Evolutionary conservation across 2,113 vertebrate species (phyloP).

Genomic region (Chroicocephalus ridibundus): DNA sequence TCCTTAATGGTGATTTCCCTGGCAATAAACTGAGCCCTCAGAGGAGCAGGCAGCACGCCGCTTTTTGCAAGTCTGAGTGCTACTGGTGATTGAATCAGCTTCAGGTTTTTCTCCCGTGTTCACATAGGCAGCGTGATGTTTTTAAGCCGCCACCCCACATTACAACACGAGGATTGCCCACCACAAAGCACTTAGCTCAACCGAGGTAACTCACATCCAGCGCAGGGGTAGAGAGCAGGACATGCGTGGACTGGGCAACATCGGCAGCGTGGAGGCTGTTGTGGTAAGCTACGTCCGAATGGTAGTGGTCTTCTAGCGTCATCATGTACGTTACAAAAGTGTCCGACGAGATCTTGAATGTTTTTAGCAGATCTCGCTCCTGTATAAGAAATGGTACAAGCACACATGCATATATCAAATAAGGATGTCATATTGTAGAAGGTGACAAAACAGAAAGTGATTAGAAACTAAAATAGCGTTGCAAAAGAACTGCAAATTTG

Average conservation of each 20-base stretch:
- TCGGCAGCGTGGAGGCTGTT: constrained; percentile 98
- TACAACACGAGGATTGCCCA: not conserved
- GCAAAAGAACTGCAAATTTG: accelerated
- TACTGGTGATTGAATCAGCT: not conserved
- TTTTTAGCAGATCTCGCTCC: constrained; percentile 96
- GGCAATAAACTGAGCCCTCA: not conserved
- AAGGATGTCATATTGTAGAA: accelerated
- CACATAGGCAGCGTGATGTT: not conserved
- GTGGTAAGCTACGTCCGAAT: constrained; percentile 93
- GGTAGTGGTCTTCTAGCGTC: constrained; percentile 97
- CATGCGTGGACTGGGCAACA: constrained; percentile 95
- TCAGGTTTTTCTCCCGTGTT: not conserved
- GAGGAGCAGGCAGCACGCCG: not conserved
- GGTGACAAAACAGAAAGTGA: not conserved
- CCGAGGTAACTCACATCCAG: constrained; percentile 85
- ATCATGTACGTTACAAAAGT: constrained; percentile 97
- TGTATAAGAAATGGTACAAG: constrained; percentile 32
- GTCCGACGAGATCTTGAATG: constrained; percentile 94
- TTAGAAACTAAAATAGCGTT: accelerated
- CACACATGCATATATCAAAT: not conserved
- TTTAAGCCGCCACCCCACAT: not conserved
- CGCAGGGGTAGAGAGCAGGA: constrained; percentile 93
- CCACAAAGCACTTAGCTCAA: not conserved
- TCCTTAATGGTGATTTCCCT: not conserved
- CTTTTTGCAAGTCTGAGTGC: not conserved